Evolutionary conservation across 30 jellyfish, hydroid and myxozoan species (phyloP).

Genomic region (Hydra vulgaris): DNA sequence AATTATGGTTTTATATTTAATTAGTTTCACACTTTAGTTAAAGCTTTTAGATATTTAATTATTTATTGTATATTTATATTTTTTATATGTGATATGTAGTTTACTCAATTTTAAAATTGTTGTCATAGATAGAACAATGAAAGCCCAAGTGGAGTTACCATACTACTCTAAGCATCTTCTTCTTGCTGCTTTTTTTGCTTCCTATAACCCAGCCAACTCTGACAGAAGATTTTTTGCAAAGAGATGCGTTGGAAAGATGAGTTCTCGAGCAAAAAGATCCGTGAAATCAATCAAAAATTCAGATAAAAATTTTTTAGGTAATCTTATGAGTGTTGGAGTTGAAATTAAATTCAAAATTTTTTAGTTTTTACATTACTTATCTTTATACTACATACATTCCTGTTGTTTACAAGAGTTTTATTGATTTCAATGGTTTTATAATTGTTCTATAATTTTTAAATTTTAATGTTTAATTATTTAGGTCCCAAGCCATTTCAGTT

Average conservation of each 20-base stretch:
- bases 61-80: too few relatives aligned
- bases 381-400: neutral
- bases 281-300: conserved; percentile 26
- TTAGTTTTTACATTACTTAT: neutral
- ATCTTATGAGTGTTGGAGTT: too few relatives aligned
- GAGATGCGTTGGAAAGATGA: conserved; percentile 47
- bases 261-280: conserved; percentile 50
- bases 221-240: conserved; percentile 75
- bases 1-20: too few relatives aligned
- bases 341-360: neutral
- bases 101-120: neutral
- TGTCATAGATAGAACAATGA: conserved; percentile 28
- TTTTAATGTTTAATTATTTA: too few relatives aligned
- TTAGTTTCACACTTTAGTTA: too few relatives aligned
- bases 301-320: conserved; percentile 58
- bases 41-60: too few relatives aligned
- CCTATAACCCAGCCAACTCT: conserved; percentile 68
- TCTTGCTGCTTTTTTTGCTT: conserved; percentile 75
- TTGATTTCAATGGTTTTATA: too few relatives aligned
- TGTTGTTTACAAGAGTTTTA: too few relatives aligned
- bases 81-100: neutral
- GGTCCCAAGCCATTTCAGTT: conserved; percentile 85
- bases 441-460: too few relatives aligned
- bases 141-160: conserved; percentile 65
- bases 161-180: conserved; percentile 60